A percentile compares a stretch with the other conserved stretches of the same genome.
These are phyloP conservation scores for Microctenopoma steveboyesi DNA, from an alignment of 2,797 vertebrate species.

Conservation along the genomic window DNA sequence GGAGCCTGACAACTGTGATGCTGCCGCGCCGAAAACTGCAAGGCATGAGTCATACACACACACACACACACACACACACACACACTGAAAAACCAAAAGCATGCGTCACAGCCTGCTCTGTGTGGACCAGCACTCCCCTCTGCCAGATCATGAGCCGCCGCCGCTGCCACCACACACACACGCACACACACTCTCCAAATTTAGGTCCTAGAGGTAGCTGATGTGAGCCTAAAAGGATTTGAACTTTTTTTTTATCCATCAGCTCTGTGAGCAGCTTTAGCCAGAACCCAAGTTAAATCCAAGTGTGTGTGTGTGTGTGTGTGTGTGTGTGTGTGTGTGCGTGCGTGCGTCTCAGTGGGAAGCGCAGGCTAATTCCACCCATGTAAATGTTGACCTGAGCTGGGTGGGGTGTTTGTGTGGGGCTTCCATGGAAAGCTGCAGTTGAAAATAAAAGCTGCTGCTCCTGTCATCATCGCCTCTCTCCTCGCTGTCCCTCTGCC, in stretches of 20 bases:
- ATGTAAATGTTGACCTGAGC: conserved; percentile 76
- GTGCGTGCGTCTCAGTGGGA: conserved; percentile 50
- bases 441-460: conserved; percentile 59
- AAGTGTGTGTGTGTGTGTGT: conserved; percentile 32
- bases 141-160: conserved; percentile 40
- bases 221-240: conserved; percentile 54
- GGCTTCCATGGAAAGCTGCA: conserved; percentile 52
- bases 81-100: conserved; percentile 56
- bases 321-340: conserved; percentile 33
- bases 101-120: conserved; percentile 60
- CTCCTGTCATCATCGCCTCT: conserved; percentile 61
- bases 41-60: conserved; percentile 26
- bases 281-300: conserved; percentile 40
- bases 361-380: conserved; percentile 70
- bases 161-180: conserved; percentile 19
- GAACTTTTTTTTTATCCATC: conserved; percentile 24
- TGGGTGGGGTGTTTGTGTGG: conserved; percentile 73
- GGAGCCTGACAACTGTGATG: conserved; percentile 42
- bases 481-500: conserved; percentile 34
- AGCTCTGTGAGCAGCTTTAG: conserved; percentile 48
- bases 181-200: conserved; percentile 39
- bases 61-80: conserved; percentile 4
- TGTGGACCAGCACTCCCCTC: conserved; percentile 49
- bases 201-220: conserved; percentile 49
- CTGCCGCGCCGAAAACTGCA: conserved; percentile 4